These are phyloP conservation scores for Halichoeres trimaculatus DNA, from an alignment of 2,113 vertebrate species.

Conservation along the genomic window DNA sequence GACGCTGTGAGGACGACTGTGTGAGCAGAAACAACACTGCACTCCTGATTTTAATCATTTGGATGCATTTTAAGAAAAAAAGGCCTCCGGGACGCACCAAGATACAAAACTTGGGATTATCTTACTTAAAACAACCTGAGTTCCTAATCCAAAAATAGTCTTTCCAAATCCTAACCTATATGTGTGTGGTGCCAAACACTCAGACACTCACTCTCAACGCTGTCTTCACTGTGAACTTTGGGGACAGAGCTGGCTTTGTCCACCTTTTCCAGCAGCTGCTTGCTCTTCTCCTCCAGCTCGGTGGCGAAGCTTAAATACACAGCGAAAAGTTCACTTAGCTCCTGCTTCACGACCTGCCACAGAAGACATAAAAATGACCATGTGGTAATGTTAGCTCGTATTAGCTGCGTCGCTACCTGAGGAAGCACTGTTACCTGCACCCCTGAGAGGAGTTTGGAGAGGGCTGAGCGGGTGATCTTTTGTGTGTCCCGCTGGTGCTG, in stretches of 20 bases:
- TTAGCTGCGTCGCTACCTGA: background rate
- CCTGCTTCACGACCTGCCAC: constrained; percentile 75
- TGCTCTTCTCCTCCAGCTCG: constrained; percentile 80
- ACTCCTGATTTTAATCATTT: too few species aligned
- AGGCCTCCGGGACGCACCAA: background rate
- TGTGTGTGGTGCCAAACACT: background rate
- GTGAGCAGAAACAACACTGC: background rate
- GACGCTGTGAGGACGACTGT: background rate
- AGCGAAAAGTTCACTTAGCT: constrained; percentile 74
- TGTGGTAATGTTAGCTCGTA: background rate
- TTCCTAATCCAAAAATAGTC: too few species aligned
- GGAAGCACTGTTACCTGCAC: constrained; percentile 69
- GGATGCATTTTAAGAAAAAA: too few species aligned
- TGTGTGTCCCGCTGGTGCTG: constrained; percentile 52
- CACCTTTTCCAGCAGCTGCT: constrained; percentile 71
- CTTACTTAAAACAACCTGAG: too few species aligned
- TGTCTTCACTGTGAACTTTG: constrained; percentile 30
- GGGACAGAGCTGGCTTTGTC: constrained; percentile 35
- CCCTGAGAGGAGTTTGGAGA: constrained; percentile 71
- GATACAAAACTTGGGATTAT: background rate
- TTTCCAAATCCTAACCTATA: background rate
- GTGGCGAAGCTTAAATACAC: constrained; percentile 72
- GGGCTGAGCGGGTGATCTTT: constrained; percentile 46
- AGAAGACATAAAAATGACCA: background rate
- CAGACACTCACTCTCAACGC: constrained; percentile 64